Percentiles rank a stretch among this genome's conserved stretches.
Conservation (phyloP, 2,888 invertebrate genomes). For the Perizoma flavofasciatum region DNA sequence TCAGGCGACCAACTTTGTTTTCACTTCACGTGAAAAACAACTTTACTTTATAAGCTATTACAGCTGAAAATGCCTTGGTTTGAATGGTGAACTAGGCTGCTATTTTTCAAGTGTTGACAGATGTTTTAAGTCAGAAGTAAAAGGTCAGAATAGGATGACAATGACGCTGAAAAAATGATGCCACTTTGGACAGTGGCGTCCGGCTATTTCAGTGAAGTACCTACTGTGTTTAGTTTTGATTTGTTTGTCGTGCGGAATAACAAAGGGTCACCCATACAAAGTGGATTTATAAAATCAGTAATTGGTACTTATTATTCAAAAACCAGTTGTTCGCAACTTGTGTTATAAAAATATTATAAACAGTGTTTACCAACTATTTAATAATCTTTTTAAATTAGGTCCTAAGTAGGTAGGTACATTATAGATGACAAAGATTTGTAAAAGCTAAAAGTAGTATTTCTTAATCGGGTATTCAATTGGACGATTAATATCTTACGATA, state of each 20-base stretch:
- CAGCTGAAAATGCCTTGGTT: constrained; percentile 16
- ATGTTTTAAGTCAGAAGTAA: constrained; percentile 45
- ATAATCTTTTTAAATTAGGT: no score
- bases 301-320: no score
- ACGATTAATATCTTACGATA: no score
- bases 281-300: no score
- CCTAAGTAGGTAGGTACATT: no score
- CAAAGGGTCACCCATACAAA: background rate
- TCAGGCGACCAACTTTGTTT: constrained; percentile 40
- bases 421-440: no score
- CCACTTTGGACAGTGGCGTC: constrained; percentile 23
- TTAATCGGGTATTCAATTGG: no score
- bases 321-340: no score
- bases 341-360: no score
- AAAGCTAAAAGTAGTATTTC: no score
- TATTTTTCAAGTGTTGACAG: constrained; percentile 46
- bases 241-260: constrained; percentile 2
- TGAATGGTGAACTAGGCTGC: constrained; percentile 32
- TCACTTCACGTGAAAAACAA: constrained; percentile 14
- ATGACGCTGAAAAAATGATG: constrained; percentile 37
- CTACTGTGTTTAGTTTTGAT: constrained; percentile 16
- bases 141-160: constrained; percentile 39
- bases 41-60: constrained; percentile 8
- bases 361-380: no score
- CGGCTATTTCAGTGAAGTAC: constrained; percentile 27